A percentile compares a stretch with the other conserved stretches of the same genome.
Conservation (phyloP, 2,888 invertebrate species). For the Buathra laborator region DNA sequence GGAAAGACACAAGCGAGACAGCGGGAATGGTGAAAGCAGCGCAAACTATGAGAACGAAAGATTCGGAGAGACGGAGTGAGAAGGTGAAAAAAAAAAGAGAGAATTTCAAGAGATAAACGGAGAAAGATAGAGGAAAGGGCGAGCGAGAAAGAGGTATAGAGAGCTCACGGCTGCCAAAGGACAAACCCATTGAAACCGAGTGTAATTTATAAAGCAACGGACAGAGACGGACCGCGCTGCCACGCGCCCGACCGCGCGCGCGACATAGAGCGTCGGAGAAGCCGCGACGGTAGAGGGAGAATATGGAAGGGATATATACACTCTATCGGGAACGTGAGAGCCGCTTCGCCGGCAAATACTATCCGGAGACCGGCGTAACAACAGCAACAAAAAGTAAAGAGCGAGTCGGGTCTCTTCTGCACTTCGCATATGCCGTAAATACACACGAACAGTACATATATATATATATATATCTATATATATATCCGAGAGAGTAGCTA, state of each 20-base stretch:
- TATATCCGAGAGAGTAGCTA: slow-evolving; percentile 15
- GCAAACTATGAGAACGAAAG: background rate
- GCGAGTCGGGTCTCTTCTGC: background rate
- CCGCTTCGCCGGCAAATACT: slow-evolving; percentile 39
- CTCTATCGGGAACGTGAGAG: slow-evolving; percentile 66
- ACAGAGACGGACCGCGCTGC: slow-evolving; percentile 69
- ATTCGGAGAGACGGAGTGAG: slow-evolving; percentile 7
- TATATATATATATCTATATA: background rate
- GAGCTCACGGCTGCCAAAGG: slow-evolving; percentile 65
- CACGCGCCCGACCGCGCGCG: slow-evolving; percentile 73
- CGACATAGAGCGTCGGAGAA: slow-evolving; percentile 7
- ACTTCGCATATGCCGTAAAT: background rate
- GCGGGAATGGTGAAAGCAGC: background rate
- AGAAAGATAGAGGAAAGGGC: slow-evolving; percentile 19
- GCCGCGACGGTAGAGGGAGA: slow-evolving; percentile 38
- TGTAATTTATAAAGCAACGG: slow-evolving; percentile 69
- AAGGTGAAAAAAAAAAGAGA: background rate
- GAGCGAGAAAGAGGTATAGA: slow-evolving; percentile 47
- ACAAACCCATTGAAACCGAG: slow-evolving; percentile 73
- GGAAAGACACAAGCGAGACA: background rate
- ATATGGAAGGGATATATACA: slow-evolving; percentile 48
- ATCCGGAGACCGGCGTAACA: slow-evolving; percentile 25
- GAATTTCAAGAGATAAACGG: slow-evolving; percentile 1
- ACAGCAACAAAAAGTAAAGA: slow-evolving; percentile 32
- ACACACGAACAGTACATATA: background rate